Evolutionary conservation across 2,888 invertebrate genomes (phyloP), one percentile per base, ranked within the genome.

Genomic region (Drosophila mimetica): DNA sequence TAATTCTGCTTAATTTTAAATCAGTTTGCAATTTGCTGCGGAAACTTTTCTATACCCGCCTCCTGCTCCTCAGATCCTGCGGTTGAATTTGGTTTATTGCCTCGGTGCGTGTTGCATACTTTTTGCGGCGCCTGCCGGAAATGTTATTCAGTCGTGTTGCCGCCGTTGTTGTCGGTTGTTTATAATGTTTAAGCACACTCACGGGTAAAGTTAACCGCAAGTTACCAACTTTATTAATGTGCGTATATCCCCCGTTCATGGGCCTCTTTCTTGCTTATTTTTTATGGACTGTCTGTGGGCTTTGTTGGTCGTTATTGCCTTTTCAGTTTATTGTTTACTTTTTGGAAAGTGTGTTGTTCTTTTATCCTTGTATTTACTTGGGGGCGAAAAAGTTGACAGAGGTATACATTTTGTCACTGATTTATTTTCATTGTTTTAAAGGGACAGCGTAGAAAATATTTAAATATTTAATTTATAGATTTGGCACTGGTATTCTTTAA

Each of bases 1-100:
- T 84, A 77, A 87, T 87, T 79, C 76, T 74, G 77, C 79, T 87
- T 87, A 84, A 84, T 87, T 84, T 84, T 82, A 84, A 84, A 87
- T 84, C 84, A 84, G 84, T 84, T 84, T 85, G 64, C 82, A 82
- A 82, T 84, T 83, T 84, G 70, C 66, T 66, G 50, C 36, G 37
- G 30, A 48, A 75, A 77, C 64, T 69, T 77, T 66, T 46, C 41
- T 14, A 16, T 42, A 44, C 36, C 61, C 44, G 4, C 52, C 14
- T 30, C 20, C 46, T 25, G n/a, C 20, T 36, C 66, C 30, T 7
- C 16, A 13, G 41, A 13, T 42, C 36, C 52, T 80, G 85, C 51
- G 79, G 76, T 74, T 74, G 73, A 64, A 77, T 81, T 81, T 84
- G 74, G 82, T 81, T 83, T 84, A 87, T 86, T 75, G 82, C 77